Evolutionary conservation across 2,888 invertebrate species (phyloP).

Genomic region (Leptura quadrifasciata): DNA sequence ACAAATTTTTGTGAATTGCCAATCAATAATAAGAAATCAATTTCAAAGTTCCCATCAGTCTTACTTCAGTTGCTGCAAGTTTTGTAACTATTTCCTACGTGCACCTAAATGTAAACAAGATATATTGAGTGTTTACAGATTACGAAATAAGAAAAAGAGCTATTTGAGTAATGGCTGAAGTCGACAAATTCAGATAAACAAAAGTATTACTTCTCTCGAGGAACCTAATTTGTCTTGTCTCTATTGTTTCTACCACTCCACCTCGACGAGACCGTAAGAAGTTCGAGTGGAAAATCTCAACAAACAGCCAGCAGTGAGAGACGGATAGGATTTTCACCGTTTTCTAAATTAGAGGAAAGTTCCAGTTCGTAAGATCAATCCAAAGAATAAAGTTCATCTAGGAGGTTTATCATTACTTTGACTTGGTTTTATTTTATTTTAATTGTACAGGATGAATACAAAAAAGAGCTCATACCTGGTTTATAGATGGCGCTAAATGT

Average conservation of each 20-base stretch:
- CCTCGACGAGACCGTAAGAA: constrained; percentile 15
- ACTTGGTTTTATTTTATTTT: background rate
- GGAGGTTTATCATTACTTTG: background rate
- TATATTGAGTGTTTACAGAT: constrained; percentile 10
- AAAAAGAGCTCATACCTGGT: no score
- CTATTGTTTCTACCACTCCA: constrained; percentile 42
- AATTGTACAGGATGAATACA: background rate
- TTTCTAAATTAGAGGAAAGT: constrained; percentile 41
- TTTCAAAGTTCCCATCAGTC: background rate
- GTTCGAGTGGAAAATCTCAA: constrained; percentile 35
- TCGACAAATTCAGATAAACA: constrained; percentile 42
- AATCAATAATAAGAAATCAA: background rate
- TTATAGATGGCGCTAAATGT: no score
- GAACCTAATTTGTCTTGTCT: constrained; percentile 45
- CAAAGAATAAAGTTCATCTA: constrained; percentile 14
- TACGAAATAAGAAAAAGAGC: constrained; percentile 10
- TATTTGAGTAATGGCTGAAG: constrained; percentile 22
- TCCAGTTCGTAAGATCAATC: constrained; percentile 43
- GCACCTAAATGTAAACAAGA: constrained; percentile 11
- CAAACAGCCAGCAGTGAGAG: constrained; percentile 35
- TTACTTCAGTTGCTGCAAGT: background rate
- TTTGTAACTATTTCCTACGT: constrained; percentile 2
- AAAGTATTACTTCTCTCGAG: constrained; percentile 35
- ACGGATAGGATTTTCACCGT: constrained; percentile 44
- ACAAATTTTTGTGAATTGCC: no score